A percentile compares a stretch with the other conserved stretches of the same genome.
Evolutionary conservation across 1,140 invertebrate species (phyloP).

Genomic region (Apis laboriosa): DNA sequence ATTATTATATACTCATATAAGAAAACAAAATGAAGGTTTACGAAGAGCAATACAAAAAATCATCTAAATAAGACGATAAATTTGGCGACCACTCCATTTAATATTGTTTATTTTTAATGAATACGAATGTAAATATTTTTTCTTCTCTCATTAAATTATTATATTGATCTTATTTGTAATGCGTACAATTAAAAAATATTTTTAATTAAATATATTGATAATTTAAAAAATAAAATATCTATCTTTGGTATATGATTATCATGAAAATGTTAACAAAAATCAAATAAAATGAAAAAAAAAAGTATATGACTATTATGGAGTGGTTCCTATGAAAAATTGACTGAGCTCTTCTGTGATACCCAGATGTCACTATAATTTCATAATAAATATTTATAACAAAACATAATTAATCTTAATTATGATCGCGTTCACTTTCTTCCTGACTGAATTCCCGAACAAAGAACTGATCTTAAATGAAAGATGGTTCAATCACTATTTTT

Average conservation of each 20-base stretch:
- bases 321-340: constrained; percentile 60
- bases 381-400: constrained; percentile 65
- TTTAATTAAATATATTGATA: neutral
- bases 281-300: neutral
- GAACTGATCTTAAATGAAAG: constrained; percentile 2
- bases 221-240: neutral
- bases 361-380: constrained; percentile 68
- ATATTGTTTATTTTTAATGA: neutral
- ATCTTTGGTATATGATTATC: neutral
- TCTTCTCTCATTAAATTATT: neutral
- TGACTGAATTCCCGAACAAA: constrained; percentile 40
- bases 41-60: constrained; percentile 57
- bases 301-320: constrained; percentile 44
- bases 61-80: constrained; percentile 45
- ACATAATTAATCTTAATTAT: constrained; percentile 39
- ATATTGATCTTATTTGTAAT: neutral
- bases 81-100: constrained; percentile 51
- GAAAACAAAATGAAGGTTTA: constrained; percentile 36
- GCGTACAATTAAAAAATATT: neutral
- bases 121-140: neutral
- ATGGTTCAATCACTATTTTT: constrained; percentile 1
- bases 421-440: constrained; percentile 59
- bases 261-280: neutral
- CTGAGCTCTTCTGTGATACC: constrained; percentile 71
- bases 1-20: constrained; percentile 12